These are phyloP conservation scores for Empidonax alnorum DNA, from an alignment of 2,113 vertebrate genomes.

Conservation along the genomic window DNA sequence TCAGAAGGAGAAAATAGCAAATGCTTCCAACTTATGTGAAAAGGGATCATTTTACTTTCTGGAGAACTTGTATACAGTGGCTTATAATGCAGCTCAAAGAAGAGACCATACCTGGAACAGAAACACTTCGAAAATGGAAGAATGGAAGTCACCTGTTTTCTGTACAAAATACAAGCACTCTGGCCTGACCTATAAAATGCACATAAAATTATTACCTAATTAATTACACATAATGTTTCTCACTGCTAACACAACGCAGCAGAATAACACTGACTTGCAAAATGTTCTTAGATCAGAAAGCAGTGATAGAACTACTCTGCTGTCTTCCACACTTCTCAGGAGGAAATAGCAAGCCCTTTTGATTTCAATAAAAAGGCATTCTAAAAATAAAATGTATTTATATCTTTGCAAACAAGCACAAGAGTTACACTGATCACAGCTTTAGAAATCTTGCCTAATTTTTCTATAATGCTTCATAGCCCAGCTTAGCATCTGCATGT, in stretches of 20 bases:
- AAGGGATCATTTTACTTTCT: background rate
- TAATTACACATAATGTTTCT: background rate
- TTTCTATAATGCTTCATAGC: conserved; percentile 38
- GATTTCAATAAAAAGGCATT: conserved; percentile 36
- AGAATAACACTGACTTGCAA: conserved; percentile 29
- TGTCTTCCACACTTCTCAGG: background rate
- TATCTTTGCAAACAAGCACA: conserved; percentile 57
- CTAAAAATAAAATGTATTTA: conserved; percentile 68
- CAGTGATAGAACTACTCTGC: background rate
- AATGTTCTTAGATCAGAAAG: conserved; percentile 1
- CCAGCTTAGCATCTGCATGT: conserved; percentile 37
- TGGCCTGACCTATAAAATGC: background rate
- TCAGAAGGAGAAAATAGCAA: background rate
- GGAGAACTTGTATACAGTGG: background rate
- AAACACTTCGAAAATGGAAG: background rate
- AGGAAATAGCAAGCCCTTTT: conserved; percentile 44
- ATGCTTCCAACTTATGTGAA: background rate
- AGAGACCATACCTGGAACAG: background rate
- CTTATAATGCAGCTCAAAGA: background rate
- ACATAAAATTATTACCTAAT: background rate
- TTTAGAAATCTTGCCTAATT: conserved; percentile 56
- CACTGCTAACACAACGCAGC: background rate
- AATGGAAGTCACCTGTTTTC: background rate
- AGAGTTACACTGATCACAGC: conserved; percentile 48
- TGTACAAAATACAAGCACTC: background rate